Evolutionary conservation across 2,888 invertebrate species (phyloP).

Genomic region (Apotomis betuletana): DNA sequence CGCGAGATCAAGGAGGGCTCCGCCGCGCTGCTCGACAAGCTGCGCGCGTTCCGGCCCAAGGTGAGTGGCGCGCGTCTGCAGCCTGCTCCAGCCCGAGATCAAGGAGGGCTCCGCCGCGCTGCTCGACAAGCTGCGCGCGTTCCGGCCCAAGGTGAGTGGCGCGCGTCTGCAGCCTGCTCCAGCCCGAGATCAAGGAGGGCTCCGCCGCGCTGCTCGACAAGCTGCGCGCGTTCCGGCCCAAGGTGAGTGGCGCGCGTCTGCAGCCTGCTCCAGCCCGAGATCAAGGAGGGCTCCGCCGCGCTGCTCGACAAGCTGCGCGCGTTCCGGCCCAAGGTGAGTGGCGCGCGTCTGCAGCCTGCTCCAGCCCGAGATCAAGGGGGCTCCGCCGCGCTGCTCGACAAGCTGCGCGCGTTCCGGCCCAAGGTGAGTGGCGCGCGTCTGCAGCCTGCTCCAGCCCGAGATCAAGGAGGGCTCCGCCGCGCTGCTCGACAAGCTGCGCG

Average conservation of each 20-base stretch:
- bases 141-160: constrained; percentile 89
- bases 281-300: constrained; percentile 95
- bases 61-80: constrained; percentile 82
- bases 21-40: constrained; percentile 93
- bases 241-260: constrained; percentile 86
- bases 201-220: constrained; percentile 95
- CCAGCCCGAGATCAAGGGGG: constrained; percentile 85
- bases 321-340: constrained; percentile 90
- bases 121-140: constrained; percentile 94
- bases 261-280: constrained; percentile 83
- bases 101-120: constrained; percentile 96
- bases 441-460: constrained; percentile 73
- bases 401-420: too few relatives aligned
- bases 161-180: constrained; percentile 82
- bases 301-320: constrained; percentile 94
- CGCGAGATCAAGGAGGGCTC: constrained; percentile 98
- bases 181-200: constrained; percentile 95
- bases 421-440: too few relatives aligned
- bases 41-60: constrained; percentile 96
- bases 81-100: constrained; percentile 85
- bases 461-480: constrained; percentile 66
- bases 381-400: too few relatives aligned
- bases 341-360: constrained; percentile 82
- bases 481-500: too few relatives aligned
- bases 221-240: constrained; percentile 95